Percentiles rank a stretch among this genome's conserved stretches.
These are phyloP conservation scores for Simalia tracyae DNA, from an alignment of 2,797 vertebrate species.

Conservation along the genomic window DNA sequence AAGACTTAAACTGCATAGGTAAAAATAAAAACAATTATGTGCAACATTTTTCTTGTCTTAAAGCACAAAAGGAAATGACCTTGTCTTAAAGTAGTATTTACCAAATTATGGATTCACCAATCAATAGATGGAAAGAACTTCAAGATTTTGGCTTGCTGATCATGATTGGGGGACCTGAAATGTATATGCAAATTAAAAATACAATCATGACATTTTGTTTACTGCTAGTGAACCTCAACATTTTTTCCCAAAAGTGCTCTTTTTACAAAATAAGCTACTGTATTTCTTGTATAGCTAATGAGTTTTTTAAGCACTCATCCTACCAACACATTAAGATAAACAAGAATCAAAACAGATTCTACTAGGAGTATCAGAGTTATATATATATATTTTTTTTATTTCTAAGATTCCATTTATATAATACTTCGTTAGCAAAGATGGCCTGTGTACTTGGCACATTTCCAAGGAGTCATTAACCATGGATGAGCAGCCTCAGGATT, in stretches of 20 bases:
- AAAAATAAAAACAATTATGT: constrained; percentile 77
- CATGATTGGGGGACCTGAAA: constrained; percentile 62
- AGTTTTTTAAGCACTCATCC: constrained; percentile 69
- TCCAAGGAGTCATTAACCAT: background rate
- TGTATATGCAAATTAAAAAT: constrained; percentile 48
- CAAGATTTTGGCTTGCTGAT: constrained; percentile 64
- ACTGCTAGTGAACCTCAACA: constrained; percentile 68
- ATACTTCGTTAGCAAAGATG: constrained; percentile 33
- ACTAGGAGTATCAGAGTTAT: constrained; percentile 34
- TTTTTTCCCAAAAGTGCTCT: constrained; percentile 75
- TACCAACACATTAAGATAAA: constrained; percentile 56
- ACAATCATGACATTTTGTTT: constrained; percentile 52
- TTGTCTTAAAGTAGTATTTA: constrained; percentile 63
- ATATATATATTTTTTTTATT: constrained; percentile 35
- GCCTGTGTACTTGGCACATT: constrained; percentile 10
- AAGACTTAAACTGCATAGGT: constrained; percentile 79
- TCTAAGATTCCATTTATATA: constrained; percentile 48
- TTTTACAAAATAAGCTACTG: constrained; percentile 69
- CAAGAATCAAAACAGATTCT: constrained; percentile 31
- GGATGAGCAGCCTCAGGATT: background rate
- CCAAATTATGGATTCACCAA: constrained; percentile 63
- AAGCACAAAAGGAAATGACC: constrained; percentile 71
- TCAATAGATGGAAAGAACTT: constrained; percentile 66
- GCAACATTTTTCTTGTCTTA: constrained; percentile 79
- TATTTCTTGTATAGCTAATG: constrained; percentile 63